Base-by-base conservation (phyloP, 1,140 invertebrate genomes). In the Ridgeia piscesae region DNA sequence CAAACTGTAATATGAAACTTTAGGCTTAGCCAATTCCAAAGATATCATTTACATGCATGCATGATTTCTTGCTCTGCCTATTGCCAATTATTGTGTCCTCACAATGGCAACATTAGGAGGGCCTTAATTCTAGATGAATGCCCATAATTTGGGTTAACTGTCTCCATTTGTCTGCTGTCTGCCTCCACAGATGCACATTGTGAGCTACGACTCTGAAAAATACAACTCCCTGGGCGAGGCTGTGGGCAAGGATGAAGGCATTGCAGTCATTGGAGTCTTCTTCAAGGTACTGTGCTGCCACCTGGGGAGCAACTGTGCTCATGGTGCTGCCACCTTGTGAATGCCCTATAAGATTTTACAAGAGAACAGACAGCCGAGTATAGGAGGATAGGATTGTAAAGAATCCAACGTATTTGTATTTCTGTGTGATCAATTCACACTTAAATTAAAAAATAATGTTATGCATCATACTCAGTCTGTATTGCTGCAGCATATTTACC, bases 121-220 rank as follows among this genome's bases (percentile, higher is more conserved):
- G 42, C 42, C 42, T 42, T 4, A 11, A 42, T 42, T 77, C 8
- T 77, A 27, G 58, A 31, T 21, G 4, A 17, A 1, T 90, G 17
- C n/a, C 89, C 11, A 34, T 21, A 90, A 90, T 90, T 8, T 90
- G 89, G 17, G 31, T 90, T 9, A 34, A 90, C 6, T 90, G 33
- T 42, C 4, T 42, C 14, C 89, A 90, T 8, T 90, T 77, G 4
- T 77, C 58, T 2, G 27, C 11, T 42, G 42, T 42, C 42, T 42
- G n/a, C 42, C 34, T 33, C 91, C n/a, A 31, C 88, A 93, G 92
- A 93, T 93, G 92, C 92, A 93, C 88, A 93, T 93, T 11, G 92
- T 93, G 14, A 88, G 58, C 27, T 93, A 93, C 48, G 91, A 93
- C 88, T n/a, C 21, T 8, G 58, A 89, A 6, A 34, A 89, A 34